Conservation (phyloP, 2,113 vertebrate species). For the Argyrosomus japonicus region DNA sequence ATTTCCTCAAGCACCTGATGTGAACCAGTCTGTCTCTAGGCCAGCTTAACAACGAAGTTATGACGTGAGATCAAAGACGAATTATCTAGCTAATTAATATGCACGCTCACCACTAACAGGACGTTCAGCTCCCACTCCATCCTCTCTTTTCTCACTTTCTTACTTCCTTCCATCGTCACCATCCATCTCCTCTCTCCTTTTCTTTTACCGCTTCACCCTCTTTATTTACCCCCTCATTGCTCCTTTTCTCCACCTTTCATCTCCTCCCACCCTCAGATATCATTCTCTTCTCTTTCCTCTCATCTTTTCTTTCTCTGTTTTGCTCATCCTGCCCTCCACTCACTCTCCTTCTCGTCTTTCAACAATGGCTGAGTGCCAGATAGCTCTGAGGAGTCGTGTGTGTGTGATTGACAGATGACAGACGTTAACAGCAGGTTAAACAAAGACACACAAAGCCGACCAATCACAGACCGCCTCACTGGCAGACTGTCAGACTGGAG, state of each 20-base stretch:
- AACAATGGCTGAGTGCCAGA: slow-evolving; percentile 5
- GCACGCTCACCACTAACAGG: no score
- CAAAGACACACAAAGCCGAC: slow-evolving; percentile 4
- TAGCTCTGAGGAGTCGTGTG: background rate
- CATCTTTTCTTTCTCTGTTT: background rate
- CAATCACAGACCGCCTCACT: slow-evolving; percentile 2
- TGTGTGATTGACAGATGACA: slow-evolving; percentile 9
- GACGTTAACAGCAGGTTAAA: background rate
- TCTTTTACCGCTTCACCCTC: background rate
- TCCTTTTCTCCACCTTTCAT: background rate
- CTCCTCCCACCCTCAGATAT: no score
- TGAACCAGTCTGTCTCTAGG: no score
- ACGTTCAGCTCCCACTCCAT: background rate
- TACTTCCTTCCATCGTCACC: no score
- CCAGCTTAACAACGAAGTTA: no score
- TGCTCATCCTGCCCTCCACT: background rate
- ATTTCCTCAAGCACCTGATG: no score
- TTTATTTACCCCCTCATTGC: no score
- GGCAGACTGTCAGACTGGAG: background rate
- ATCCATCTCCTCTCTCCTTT: no score
- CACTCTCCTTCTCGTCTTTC: background rate
- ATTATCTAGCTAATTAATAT: no score
- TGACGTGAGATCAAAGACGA: no score
- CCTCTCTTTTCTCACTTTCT: background rate
- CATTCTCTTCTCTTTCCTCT: background rate